Evolutionary conservation across 1,140 invertebrate species (phyloP), one percentile per base, ranked within the genome.

Genomic region (Drosophila pachea): DNA sequence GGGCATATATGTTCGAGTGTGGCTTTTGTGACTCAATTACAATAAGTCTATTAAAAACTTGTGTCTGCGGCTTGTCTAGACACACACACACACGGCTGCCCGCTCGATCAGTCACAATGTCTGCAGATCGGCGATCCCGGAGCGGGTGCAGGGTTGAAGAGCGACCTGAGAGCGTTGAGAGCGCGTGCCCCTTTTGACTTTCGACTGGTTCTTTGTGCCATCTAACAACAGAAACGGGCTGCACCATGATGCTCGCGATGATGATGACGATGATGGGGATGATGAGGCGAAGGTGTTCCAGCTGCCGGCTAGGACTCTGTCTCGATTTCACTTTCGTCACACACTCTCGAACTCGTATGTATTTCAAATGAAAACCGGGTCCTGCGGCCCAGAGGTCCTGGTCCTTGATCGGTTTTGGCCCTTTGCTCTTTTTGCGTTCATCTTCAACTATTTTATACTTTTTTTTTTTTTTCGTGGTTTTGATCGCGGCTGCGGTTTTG

Each of bases 21-120:
- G 79, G 76, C 81, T 86, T 79, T 84, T 86, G 79, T 86, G 81
- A 86, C 81, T 84, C 81, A 84, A 84, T 84, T 84, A 84, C 79
- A 84, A 84, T 84, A 84, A 84, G 79, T 84, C 79, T 84, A 84
- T 84, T 84, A 84, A 86, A 84, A 86, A 84, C 54, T 83, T 68
- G 42, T 81, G 73, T 83, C 78, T 84, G 79, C 58, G 72, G 64
- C 63, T 53, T 56, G 79, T 84, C 78, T 83, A 83, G 79, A 83
- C 74, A 48, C n/a, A 42, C 12, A 8, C 36, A 4, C n/a, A 31
- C 29, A 54, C 31, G 5, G 33, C 22, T 56, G 12, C 16, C 62
- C 12, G 49, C 36, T 49, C 74, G 78, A 82, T 81, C 78, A 71
- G 74, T 82, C 78, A 82, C 78, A 74, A 74, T 68, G 74, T 75